phyloP scores from a whole-genome alignment of 2,888 invertebrate genomes.

The Drosophila glabriapex region DNA sequence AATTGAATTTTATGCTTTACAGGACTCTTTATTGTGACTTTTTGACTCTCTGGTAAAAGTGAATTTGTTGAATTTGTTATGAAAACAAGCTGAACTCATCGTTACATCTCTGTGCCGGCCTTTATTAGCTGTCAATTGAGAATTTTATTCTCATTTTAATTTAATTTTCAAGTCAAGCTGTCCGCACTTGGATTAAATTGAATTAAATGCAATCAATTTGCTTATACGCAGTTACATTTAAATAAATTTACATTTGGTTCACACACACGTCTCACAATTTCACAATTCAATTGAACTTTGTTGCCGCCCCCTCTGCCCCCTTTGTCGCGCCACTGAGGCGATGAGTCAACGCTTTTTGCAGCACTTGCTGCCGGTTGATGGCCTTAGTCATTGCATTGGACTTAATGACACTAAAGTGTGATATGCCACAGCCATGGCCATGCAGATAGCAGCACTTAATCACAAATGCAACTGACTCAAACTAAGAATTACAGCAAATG shows the following conservation, averaged over 20 bases:
- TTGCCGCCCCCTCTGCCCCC: background rate
- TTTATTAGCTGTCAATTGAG: slow-evolving; percentile 71
- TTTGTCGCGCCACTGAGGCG: background rate
- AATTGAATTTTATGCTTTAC: slow-evolving; percentile 73
- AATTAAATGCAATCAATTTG: slow-evolving; percentile 80
- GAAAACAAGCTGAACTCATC: slow-evolving; percentile 37
- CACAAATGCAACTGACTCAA: background rate
- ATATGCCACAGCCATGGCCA: slow-evolving; percentile 12
- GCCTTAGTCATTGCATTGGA: slow-evolving; percentile 56
- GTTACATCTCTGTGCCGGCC: background rate
- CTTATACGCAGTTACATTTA: slow-evolving; percentile 77
- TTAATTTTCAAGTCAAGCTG: slow-evolving; percentile 66
- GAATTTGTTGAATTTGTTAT: slow-evolving; percentile 49
- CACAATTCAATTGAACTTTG: slow-evolving; percentile 44
- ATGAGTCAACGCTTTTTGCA: slow-evolving; percentile 65
- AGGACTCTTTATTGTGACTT: slow-evolving; percentile 75
- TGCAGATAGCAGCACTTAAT: background rate
- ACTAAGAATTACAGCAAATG: background rate
- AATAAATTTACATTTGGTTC: slow-evolving; percentile 64
- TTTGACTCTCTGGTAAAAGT: slow-evolving; percentile 52
- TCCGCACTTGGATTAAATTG: slow-evolving; percentile 66
- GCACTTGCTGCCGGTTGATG: slow-evolving; percentile 31
- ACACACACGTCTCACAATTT: slow-evolving; percentile 32
- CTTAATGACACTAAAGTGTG: slow-evolving; percentile 63
- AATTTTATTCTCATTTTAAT: slow-evolving; percentile 24